These are phyloP conservation scores for Hylaeus volcanicus DNA, from an alignment of 1,140 invertebrate genomes.

Conservation along the genomic window DNA sequence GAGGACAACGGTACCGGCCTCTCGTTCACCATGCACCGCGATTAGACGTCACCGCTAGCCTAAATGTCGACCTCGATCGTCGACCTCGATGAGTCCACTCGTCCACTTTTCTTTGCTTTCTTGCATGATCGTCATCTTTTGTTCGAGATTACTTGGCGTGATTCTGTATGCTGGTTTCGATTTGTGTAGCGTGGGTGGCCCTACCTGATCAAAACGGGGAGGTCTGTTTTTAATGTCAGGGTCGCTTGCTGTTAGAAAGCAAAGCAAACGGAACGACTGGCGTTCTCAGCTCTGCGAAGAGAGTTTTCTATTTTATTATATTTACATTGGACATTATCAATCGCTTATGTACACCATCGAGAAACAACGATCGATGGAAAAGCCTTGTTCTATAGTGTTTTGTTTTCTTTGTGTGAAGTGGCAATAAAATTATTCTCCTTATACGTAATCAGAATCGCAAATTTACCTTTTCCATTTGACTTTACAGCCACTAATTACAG, in stretches of 20 bases:
- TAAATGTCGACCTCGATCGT: slow-evolving; percentile 68
- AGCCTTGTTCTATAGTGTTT: no score
- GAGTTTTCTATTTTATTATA: no score
- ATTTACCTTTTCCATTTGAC: neutral
- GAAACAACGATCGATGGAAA: no score
- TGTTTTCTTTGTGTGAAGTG: no score
- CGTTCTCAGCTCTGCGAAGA: no score
- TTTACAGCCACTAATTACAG: neutral
- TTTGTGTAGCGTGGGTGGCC: neutral
- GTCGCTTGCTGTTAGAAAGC: no score
- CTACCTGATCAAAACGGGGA: neutral
- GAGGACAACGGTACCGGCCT: slow-evolving; percentile 56
- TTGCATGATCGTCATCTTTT: neutral
- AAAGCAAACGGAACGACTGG: no score
- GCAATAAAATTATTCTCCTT: neutral
- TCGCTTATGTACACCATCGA: neutral
- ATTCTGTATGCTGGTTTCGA: neutral
- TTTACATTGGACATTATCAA: neutral
- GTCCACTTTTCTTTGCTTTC: slow-evolving; percentile 3
- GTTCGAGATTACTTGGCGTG: neutral
- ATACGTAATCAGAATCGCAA: neutral
- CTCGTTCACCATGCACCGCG: slow-evolving; percentile 36
- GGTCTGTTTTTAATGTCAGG: no score
- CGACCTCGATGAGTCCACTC: slow-evolving; percentile 63
- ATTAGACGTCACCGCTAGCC: slow-evolving; percentile 51